These are phyloP conservation scores for Rallus limicola DNA, from an alignment of 2,113 vertebrate genomes.

Conservation along the genomic window DNA sequence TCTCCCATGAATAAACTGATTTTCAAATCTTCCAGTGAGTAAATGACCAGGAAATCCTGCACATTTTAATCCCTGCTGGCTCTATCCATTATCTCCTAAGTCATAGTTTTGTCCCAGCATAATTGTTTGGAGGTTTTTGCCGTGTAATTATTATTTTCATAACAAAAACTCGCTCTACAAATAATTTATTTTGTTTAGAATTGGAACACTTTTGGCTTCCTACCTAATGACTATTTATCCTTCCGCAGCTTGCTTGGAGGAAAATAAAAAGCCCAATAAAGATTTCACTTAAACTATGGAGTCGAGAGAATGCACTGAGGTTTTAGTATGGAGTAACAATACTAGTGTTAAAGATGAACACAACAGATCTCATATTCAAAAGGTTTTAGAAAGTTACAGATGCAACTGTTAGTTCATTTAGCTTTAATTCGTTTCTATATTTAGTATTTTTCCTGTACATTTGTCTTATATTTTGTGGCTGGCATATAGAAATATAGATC, in stretches of 20 bases:
- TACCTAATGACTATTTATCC: not conserved
- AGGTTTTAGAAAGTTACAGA: not conserved
- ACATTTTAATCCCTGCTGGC: conserved; percentile 39
- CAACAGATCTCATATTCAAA: not conserved
- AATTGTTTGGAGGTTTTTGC: conserved; percentile 24
- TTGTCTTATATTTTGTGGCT: not conserved
- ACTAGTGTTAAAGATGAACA: not conserved
- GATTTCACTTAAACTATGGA: not conserved
- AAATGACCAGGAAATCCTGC: conserved; percentile 55
- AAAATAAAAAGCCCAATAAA: not conserved
- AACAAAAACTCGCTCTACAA: not conserved
- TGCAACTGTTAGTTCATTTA: not conserved
- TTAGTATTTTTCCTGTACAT: not conserved
- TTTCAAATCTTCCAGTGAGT: conserved; percentile 39
- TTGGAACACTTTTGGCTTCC: not conserved
- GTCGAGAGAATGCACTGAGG: not conserved
- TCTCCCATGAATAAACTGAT: conserved; percentile 58
- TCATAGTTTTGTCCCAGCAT: not conserved
- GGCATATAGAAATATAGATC: not conserved
- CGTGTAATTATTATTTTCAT: conserved; percentile 16
- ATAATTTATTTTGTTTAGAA: not conserved
- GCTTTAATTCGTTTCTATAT: not conserved
- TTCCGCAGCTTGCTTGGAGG: not conserved
- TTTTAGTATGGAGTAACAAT: not conserved
- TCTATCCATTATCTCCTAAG: conserved; percentile 31